phyloP scores from a whole-genome alignment of 2,113 vertebrate species.

The Phyllostomus discolor region DNA sequence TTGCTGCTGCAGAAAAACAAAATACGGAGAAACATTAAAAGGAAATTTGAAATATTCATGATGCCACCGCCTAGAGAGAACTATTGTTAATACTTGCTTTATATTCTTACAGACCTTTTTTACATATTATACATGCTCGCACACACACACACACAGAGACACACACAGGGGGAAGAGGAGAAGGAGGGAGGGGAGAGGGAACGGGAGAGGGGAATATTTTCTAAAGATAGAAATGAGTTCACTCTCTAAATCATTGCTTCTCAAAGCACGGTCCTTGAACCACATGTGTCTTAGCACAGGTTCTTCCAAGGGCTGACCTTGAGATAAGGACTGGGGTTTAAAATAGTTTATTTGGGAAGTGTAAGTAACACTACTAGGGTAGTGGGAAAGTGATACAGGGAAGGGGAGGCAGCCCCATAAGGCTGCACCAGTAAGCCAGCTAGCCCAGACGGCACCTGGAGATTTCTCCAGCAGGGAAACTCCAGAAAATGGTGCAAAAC shows the following conservation, averaged over 20 bases:
- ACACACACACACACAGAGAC: too few relatives aligned
- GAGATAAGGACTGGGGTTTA: background rate
- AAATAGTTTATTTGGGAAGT: background rate
- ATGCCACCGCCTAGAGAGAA: conserved; percentile 7
- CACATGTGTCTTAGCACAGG: background rate
- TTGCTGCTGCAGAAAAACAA: conserved; percentile 25
- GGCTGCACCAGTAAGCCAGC: background rate
- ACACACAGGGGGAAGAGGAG: background rate
- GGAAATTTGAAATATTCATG: conserved; percentile 36
- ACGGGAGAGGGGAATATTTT: background rate
- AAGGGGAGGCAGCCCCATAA: background rate
- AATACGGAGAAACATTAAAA: background rate
- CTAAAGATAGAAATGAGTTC: background rate
- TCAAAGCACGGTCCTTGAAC: background rate
- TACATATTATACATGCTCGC: background rate
- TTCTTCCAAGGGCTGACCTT: conserved; percentile 8
- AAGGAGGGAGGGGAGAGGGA: background rate
- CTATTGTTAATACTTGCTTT: background rate
- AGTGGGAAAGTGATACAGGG: background rate
- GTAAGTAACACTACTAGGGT: background rate
- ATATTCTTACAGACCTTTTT: background rate
- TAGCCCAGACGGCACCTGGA: background rate
- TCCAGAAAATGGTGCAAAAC: background rate
- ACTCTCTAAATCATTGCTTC: background rate
- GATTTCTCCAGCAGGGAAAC: background rate